Base-by-base conservation (phyloP, 2,888 invertebrate genomes). In the Girardia tigrina region DNA sequence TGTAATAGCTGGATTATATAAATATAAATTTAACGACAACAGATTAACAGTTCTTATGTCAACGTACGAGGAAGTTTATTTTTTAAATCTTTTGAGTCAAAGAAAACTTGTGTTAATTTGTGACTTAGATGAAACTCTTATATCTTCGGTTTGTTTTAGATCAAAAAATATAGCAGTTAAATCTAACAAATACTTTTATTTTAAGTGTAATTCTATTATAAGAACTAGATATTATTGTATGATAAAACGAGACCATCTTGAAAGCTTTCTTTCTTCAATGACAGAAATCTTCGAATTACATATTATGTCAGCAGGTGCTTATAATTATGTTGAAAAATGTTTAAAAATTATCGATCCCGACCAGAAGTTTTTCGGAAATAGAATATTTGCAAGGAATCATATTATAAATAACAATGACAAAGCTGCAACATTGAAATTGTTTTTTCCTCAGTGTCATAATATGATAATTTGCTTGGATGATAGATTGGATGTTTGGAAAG, bases 61-160 rank as follows among this genome's bases (percentile, higher is more conserved):
- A n/a, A n/a, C n/a, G n/a, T n/a, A n/a, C n/a, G n/a, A n/a, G n/a
- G n/a, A n/a, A n/a, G n/a, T 2, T 56, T 56, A 56, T 56, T n/a
- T 56, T 56, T 6, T 20, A 56, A 56, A 16, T 56, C 56, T 56
- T 56, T 56, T 56, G 23, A 56, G 23, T 12, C n/a, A 56, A 12
- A n/a, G n/a, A 56, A 56, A 56, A 56, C 4, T 56, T 4, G 56
- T 56, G n/a, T 23, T 56, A 20, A 56, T 56, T 56, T 56, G 56
- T n/a, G 56, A 56, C 23, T 56, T 56, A 56, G 56, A 56, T 56
- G 56, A 56, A 56, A 56, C 56, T 6, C 56, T 56, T 56, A 56
- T 56, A 8, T 56, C 56, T 20, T 20, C 56, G 4, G n/a, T 56
- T 56, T 56, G 56, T 16, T 56, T 56, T n/a, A 4, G 23, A 12